Evolutionary conservation across 1,140 invertebrate species (phyloP).

Genomic region (Samia ricini): DNA sequence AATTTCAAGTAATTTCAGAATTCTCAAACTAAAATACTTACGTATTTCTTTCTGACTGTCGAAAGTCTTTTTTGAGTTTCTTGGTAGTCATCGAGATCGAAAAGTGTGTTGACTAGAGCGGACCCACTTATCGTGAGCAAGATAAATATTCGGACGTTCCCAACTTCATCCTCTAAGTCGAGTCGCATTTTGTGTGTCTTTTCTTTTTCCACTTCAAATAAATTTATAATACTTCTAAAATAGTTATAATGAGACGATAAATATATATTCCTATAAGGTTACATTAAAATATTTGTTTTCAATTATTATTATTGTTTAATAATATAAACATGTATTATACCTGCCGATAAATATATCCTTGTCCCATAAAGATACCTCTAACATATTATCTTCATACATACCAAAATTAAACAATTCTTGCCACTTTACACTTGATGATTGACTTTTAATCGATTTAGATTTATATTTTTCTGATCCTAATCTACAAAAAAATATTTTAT

Average conservation of each 20-base stretch:
- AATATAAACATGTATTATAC: slow-evolving; percentile 14
- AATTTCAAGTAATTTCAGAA: too few relatives aligned
- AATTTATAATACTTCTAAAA: slow-evolving; percentile 45
- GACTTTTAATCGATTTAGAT: slow-evolving; percentile 50
- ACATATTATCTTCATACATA: slow-evolving; percentile 50
- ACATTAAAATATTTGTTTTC: background rate
- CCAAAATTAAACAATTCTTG: slow-evolving; percentile 59
- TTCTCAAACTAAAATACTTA: slow-evolving; percentile 69
- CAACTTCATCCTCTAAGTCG: slow-evolving; percentile 34
- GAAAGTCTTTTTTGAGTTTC: slow-evolving; percentile 81
- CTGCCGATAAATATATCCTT: slow-evolving; percentile 53
- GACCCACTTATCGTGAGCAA: slow-evolving; percentile 96
- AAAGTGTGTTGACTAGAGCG: slow-evolving; percentile 89
- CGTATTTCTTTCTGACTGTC: slow-evolving; percentile 84
- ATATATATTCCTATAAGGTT: too few relatives aligned
- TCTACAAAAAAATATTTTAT: slow-evolving; percentile 35
- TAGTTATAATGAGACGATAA: too few relatives aligned
- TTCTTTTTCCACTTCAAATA: slow-evolving; percentile 48
- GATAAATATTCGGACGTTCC: slow-evolving; percentile 82
- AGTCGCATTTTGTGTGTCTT: slow-evolving; percentile 55
- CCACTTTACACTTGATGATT: slow-evolving; percentile 41
- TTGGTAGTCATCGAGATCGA: slow-evolving; percentile 88
- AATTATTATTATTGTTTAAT: background rate
- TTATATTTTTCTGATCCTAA: slow-evolving; percentile 61
- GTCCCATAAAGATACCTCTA: slow-evolving; percentile 54